Evolutionary conservation across 2,113 vertebrate species (phyloP).

Genomic region (Dinomys branickii): DNA sequence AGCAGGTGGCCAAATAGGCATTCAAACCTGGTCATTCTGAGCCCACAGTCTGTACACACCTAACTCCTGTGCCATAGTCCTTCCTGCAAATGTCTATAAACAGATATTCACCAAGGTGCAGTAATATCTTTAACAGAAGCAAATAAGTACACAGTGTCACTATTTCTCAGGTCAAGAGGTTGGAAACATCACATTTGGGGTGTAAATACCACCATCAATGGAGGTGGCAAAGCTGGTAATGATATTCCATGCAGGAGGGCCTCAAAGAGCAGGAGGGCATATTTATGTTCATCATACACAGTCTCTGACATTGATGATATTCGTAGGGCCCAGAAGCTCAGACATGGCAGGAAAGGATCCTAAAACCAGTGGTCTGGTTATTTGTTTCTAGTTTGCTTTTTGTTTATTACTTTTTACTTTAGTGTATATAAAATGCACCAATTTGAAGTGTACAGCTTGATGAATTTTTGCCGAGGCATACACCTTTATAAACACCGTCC

Average conservation of each 20-base stretch:
- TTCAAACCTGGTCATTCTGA: not conserved
- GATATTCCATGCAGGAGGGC: not conserved
- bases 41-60: not conserved
- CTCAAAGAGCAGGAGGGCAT: not conserved
- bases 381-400: not conserved
- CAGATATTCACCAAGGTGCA: not conserved
- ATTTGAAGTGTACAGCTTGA: conserved; percentile 13
- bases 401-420: not conserved
- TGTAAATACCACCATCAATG: not conserved
- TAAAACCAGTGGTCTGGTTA: not conserved
- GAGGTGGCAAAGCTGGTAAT: not conserved
- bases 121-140: not conserved
- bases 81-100: not conserved
- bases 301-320: not conserved
- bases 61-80: not conserved
- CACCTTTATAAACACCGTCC: not conserved
- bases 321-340: not conserved
- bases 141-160: not conserved
- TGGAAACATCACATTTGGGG: not conserved
- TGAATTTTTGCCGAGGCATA: not conserved
- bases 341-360: not conserved
- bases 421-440: not conserved
- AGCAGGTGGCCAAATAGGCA: not conserved
- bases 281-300: not conserved
- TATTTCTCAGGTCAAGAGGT: not conserved